Percentiles rank a stretch among this genome's conserved stretches.
Evolutionary conservation across 1,140 invertebrate genomes (phyloP).

Genomic region (Tetramorium parvispinum): DNA sequence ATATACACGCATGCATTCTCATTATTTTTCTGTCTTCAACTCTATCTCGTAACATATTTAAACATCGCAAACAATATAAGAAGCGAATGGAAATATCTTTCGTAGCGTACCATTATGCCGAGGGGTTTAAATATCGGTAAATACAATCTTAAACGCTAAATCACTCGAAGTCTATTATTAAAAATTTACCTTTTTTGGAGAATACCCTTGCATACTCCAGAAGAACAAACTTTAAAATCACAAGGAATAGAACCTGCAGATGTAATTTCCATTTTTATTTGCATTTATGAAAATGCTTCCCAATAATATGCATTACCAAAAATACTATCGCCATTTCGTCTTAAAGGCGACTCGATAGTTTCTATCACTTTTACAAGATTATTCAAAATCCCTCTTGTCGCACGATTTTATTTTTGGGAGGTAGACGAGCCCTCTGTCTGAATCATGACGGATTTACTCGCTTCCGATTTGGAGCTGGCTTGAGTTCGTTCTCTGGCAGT

Average conservation of each 20-base stretch:
- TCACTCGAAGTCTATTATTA: slow-evolving; percentile 18
- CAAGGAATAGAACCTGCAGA: not conserved
- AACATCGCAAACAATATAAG: slow-evolving; percentile 1
- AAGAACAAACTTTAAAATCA: slow-evolving; percentile 8
- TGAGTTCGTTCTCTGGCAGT: slow-evolving; percentile 67
- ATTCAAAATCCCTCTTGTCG: not conserved
- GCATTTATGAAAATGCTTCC: not conserved
- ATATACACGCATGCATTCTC: not conserved
- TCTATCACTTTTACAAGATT: not conserved
- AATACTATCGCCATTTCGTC: not conserved
- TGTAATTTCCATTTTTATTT: not conserved
- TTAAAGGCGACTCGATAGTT: not conserved
- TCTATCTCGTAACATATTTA: not conserved
- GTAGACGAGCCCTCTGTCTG: slow-evolving; percentile 51
- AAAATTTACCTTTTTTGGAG: not conserved
- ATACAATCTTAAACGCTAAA: slow-evolving; percentile 22
- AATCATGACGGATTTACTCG: slow-evolving; percentile 53
- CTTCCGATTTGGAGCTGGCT: slow-evolving; percentile 55
- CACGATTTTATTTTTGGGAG: slow-evolving; percentile 59
- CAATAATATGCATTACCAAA: slow-evolving; percentile 3
- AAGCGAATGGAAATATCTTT: slow-evolving; percentile 31
- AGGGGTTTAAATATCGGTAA: slow-evolving; percentile 19
- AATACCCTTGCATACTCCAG: not conserved
- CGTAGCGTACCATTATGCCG: not conserved
- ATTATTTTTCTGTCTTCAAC: not conserved